These are phyloP conservation scores for Tuberolachnus salignus DNA, from an alignment of 2,888 invertebrate genomes.

Conservation along the genomic window DNA sequence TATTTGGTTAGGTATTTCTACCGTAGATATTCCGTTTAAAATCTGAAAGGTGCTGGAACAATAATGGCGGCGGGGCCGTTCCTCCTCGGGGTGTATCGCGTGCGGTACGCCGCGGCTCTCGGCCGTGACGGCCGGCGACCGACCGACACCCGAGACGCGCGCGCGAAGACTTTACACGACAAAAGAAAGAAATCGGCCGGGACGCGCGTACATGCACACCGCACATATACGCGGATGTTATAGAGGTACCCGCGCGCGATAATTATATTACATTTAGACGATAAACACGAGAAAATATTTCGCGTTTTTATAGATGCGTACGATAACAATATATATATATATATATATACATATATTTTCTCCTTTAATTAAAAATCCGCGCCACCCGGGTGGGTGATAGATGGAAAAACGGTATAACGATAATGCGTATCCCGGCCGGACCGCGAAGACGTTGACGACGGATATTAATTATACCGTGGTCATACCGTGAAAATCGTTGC, in stretches of 20 bases:
- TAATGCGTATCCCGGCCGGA: neutral
- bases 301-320: neutral
- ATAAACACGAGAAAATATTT: neutral
- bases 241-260: neutral
- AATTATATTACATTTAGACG: neutral
- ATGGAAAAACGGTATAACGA: neutral
- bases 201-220: conserved; percentile 20
- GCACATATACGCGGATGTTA: conserved; percentile 4
- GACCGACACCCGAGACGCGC: conserved; percentile 20
- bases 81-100: no score
- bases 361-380: conserved; percentile 36
- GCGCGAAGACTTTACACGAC: neutral
- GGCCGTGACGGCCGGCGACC: neutral
- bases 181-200: conserved; percentile 47
- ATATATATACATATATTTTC: no score
- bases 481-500: conserved; percentile 18
- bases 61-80: no score
- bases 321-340: no score
- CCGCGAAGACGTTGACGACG: conserved; percentile 7
- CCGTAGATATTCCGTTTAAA: no score
- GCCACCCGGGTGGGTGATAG: conserved; percentile 10
- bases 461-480: conserved; percentile 4
- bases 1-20: no score
- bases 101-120: neutral
- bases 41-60: no score